Percentiles rank a stretch among this genome's conserved stretches.
Evolutionary conservation across 2,113 vertebrate species (phyloP).

Genomic region (Mellivora capensis): DNA sequence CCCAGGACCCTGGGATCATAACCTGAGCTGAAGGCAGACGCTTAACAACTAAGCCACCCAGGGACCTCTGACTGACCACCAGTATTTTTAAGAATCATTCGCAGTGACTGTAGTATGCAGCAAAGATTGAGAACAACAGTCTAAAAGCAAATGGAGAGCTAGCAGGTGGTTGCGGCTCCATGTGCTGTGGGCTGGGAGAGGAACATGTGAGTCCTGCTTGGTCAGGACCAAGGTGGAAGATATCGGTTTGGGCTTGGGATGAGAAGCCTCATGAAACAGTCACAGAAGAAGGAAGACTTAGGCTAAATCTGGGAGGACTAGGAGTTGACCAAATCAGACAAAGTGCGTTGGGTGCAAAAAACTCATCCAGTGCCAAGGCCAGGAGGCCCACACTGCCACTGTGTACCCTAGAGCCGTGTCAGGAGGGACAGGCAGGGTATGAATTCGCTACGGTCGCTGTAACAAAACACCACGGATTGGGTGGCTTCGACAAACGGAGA

Average conservation of each 20-base stretch:
- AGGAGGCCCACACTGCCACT: rapidly evolving
- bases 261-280: background rate
- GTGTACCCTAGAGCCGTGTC: background rate
- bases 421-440: background rate
- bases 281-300: background rate
- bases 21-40: too few species aligned
- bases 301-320: background rate
- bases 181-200: background rate
- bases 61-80: background rate
- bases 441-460: background rate
- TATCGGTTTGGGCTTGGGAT: background rate
- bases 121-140: background rate
- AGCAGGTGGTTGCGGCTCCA: background rate
- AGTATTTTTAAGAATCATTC: background rate
- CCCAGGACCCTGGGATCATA: too few species aligned
- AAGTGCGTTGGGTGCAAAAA: background rate
- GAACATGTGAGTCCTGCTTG: background rate
- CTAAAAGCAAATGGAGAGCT: background rate
- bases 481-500: background rate
- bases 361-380: background rate
- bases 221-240: background rate
- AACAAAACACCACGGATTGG: background rate
- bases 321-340: background rate
- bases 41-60: too few species aligned
- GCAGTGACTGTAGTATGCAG: background rate